A percentile compares a stretch with the other conserved stretches of the same genome.
Conservation (phyloP, 2,888 invertebrate genomes). For the Amorpha juglandis region DNA sequence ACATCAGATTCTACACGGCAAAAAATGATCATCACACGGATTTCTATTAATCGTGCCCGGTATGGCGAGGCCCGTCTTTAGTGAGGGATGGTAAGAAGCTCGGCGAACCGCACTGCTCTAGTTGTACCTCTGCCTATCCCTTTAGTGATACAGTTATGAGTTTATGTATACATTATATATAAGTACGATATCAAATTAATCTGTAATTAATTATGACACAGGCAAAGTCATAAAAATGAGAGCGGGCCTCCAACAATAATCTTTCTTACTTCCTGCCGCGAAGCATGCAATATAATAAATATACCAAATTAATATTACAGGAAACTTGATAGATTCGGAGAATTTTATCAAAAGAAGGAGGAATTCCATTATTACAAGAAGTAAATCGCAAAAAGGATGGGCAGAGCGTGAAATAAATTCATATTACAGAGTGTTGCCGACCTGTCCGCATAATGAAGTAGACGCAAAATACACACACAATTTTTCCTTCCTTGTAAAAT, state of each 20-base stretch:
- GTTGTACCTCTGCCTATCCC: too few relatives aligned
- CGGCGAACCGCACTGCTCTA: too few relatives aligned
- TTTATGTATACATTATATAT: too few relatives aligned
- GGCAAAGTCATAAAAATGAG: neutral
- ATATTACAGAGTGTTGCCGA: neutral
- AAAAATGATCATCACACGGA: too few relatives aligned
- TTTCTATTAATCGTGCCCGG: too few relatives aligned
- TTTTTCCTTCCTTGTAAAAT: conserved; percentile 18
- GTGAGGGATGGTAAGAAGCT: too few relatives aligned
- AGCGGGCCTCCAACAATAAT: neutral
- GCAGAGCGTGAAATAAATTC: conserved; percentile 14
- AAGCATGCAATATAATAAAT: neutral
- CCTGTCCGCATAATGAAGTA: conserved; percentile 20
- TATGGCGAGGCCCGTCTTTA: too few relatives aligned
- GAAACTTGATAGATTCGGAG: neutral
- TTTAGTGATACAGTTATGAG: too few relatives aligned
- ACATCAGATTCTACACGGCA: too few relatives aligned
- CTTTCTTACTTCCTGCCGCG: neutral
- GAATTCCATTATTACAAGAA: conserved; percentile 7
- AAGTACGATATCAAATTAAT: too few relatives aligned
- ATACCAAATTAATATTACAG: neutral
- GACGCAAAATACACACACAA: conserved; percentile 12
- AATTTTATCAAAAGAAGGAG: neutral
- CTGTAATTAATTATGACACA: neutral
- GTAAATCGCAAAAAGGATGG: conserved; percentile 9